phyloP scores from a whole-genome alignment of 2,888 invertebrate genomes.

The Serrognathus titanus region DNA sequence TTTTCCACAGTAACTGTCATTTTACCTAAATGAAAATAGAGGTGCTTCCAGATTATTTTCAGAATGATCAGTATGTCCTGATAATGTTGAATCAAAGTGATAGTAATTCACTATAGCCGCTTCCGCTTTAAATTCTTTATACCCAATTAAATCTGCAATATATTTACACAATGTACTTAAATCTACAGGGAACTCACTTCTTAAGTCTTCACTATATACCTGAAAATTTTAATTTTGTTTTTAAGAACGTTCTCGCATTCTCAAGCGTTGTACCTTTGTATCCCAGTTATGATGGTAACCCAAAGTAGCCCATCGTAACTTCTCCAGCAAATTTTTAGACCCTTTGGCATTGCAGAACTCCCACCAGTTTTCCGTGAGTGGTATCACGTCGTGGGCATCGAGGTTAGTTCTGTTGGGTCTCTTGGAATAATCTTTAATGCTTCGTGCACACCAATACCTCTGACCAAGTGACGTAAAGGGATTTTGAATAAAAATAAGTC shows the following conservation, averaged over 20 bases:
- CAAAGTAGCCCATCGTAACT: conserved; percentile 89
- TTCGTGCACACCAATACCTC: conserved; percentile 77
- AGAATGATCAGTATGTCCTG: conserved; percentile 93
- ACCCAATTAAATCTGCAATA: conserved; percentile 60
- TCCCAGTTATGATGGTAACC: conserved; percentile 99
- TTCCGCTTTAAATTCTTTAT: conserved; percentile 68
- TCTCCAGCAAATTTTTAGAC: conserved; percentile 44
- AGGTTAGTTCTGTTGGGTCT: conserved; percentile 71
- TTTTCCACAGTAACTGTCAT: neutral
- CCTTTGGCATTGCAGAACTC: conserved; percentile 50
- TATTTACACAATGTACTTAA: conserved; percentile 62
- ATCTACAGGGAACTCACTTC: conserved; percentile 70
- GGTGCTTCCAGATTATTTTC: conserved; percentile 84
- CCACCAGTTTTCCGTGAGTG: conserved; percentile 61
- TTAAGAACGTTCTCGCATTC: neutral
- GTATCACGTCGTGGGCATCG: conserved; percentile 52
- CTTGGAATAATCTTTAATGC: conserved; percentile 71
- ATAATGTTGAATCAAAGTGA: conserved; percentile 85
- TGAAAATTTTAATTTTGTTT: conserved; percentile 30
- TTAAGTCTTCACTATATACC: conserved; percentile 68
- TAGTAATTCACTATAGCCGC: conserved; percentile 98
- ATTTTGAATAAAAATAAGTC: conserved; percentile 77
- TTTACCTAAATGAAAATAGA: conserved; percentile 82
- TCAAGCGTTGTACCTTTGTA: conserved; percentile 66
- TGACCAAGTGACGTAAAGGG: conserved; percentile 78